Evolutionary conservation across 2,797 vertebrate genomes (phyloP), one percentile per base, ranked within the genome.

Genomic region (Macropus fuliginosus): DNA sequence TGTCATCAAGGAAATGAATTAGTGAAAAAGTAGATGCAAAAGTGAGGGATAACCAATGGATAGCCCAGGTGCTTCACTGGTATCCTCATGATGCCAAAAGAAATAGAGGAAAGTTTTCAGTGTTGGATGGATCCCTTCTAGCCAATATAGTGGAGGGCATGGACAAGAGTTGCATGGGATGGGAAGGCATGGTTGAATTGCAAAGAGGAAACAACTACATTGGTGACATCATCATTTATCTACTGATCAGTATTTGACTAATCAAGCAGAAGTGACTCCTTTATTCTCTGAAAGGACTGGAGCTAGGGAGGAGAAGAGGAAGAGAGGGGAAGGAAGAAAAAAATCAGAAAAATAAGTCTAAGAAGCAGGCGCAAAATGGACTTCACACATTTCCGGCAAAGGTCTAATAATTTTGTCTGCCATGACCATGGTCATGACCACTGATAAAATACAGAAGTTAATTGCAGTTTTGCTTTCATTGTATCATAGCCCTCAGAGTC

Each of bases 401-500:
- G 16, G 95, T 92, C 50, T 59, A 93, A 93, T 93, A n/a, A 74
- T 52, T 92, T 96, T 92, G 29, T 81, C 28, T 13, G 34, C 62
- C 57, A 81, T 96, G 56, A 94, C 12, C 54, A 89, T 54, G 91
- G 54, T 50, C 91, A 56, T 55, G 57, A 62, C 89, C 93, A 14
- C 56, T 74, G 57, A 90, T 87, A 94, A 54, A 94, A 57, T 55
- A 62, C 11, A 91, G 95, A 1, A 81, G 81, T 96, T 94, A 94
- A 93, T 91, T 55, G 52, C 93, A 92, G n/a, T 50, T 94, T 95
- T 96, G 91, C 12, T 95, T 93, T 94, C 95, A 52, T 92, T 54
- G 95, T 92, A 92, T 93, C 93, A 92, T 91, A 55, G 66, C 56
- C 55, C 95, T 94, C 94, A 93, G 89, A 97, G 34, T 93, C 95